phyloP scores from a whole-genome alignment of 2,888 invertebrate genomes.

The Polia nebulosa region DNA sequence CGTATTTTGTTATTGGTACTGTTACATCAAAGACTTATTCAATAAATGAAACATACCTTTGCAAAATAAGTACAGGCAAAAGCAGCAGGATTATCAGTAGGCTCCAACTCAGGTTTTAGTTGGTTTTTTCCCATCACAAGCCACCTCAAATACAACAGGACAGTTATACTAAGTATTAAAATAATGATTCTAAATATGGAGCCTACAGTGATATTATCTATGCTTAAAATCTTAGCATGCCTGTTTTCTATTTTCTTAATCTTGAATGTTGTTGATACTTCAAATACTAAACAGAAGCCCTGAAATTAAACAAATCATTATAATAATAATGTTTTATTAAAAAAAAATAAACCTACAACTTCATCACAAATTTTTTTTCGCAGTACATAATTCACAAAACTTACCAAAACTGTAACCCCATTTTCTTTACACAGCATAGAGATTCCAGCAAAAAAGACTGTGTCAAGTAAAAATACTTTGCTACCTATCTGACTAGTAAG shows the following conservation, averaged over 20 bases:
- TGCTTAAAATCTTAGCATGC: slow-evolving; percentile 25
- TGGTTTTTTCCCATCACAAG: slow-evolving; percentile 95
- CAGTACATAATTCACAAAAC: slow-evolving; percentile 34
- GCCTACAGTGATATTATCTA: slow-evolving; percentile 20
- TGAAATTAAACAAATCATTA: slow-evolving; percentile 75
- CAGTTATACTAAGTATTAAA: slow-evolving; percentile 86
- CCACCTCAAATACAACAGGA: slow-evolving; percentile 92
- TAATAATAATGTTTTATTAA: not conserved
- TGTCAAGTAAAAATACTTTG: slow-evolving; percentile 72
- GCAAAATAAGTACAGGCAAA: slow-evolving; percentile 92
- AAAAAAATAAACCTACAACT: no score
- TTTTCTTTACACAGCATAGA: slow-evolving; percentile 98
- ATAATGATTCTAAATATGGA: slow-evolving; percentile 87
- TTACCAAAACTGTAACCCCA: slow-evolving; percentile 96
- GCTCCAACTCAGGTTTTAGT: slow-evolving; percentile 95
- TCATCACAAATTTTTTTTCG: no score
- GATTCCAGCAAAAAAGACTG: slow-evolving; percentile 87
- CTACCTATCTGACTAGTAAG: slow-evolving; percentile 60
- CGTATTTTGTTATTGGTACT: not conserved
- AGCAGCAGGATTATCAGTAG: slow-evolving; percentile 97
- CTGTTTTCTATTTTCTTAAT: slow-evolving; percentile 52
- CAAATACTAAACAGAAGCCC: slow-evolving; percentile 93
- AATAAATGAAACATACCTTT: slow-evolving; percentile 87
- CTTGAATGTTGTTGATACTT: slow-evolving; percentile 86
- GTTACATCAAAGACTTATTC: not conserved